A percentile compares a stretch with the other conserved stretches of the same genome.
phyloP scores from a whole-genome alignment of 2,888 invertebrate genomes.

The Erynnis tages region DNA sequence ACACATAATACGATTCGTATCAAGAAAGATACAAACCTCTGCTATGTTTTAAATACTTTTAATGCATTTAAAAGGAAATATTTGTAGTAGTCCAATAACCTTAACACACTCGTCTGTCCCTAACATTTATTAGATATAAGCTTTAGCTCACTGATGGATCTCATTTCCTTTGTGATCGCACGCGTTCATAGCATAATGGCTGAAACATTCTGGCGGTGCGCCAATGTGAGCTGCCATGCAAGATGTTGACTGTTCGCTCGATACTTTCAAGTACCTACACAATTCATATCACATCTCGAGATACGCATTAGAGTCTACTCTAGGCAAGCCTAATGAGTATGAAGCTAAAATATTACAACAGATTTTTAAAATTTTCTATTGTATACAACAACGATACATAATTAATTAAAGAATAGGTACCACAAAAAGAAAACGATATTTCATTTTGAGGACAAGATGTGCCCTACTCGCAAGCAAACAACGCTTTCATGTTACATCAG shows the following conservation, averaged over 20 bases:
- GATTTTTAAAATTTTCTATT: too few relatives aligned
- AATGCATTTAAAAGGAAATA: background rate
- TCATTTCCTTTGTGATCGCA: slow-evolving; percentile 59
- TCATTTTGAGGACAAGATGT: too few relatives aligned
- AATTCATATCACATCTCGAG: slow-evolving; percentile 36
- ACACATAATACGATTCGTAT: too few relatives aligned
- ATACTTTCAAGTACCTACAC: slow-evolving; percentile 46
- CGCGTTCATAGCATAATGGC: slow-evolving; percentile 55
- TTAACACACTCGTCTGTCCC: background rate
- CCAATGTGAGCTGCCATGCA: slow-evolving; percentile 57
- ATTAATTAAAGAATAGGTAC: too few relatives aligned
- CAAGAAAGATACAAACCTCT: too few relatives aligned
- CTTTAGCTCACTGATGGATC: slow-evolving; percentile 51
- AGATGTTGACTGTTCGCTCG: slow-evolving; percentile 44
- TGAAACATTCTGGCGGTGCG: slow-evolving; percentile 63
- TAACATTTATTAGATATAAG: slow-evolving; percentile 23
- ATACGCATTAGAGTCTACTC: background rate
- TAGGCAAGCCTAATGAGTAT: too few relatives aligned
- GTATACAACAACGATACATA: too few relatives aligned
- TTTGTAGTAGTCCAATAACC: slow-evolving; percentile 10
- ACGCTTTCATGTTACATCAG: too few relatives aligned
- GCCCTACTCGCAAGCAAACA: too few relatives aligned
- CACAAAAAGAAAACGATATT: too few relatives aligned
- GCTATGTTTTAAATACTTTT: too few relatives aligned
- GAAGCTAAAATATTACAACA: too few relatives aligned